Evolutionary conservation across 2,113 vertebrate genomes (phyloP), one percentile per base, ranked within the genome.

Genomic region (Platichthys stellatus): DNA sequence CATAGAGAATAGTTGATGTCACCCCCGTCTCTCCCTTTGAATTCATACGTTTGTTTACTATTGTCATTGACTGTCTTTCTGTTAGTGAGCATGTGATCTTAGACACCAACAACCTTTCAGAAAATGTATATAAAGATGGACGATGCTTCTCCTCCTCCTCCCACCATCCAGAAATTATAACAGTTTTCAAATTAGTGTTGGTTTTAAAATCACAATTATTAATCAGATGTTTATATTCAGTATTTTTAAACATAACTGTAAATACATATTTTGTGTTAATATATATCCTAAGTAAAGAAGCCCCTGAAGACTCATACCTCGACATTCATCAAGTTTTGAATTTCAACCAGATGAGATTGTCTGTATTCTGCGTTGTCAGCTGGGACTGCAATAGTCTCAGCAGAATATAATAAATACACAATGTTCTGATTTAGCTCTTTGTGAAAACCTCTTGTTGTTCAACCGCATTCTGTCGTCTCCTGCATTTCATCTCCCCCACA

Each of bases 401-500:
- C 59, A 54, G 31, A 69, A 43, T 56, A 79, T 63, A 43, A 68
- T 63, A 53, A 76, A 63, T 51, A 10, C 40, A 62, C 64, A 70
- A 3, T 2, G 1, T 24, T 24, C 2, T 23, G 59, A 69, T 38
- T 18, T n/a, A 56, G 24, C 56, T 57, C 67, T 35, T 56, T 54
- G n/a, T 23, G 65, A 74, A 74, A 35, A 38, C 24, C 13, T 49
- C 56, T 26, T 69, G 63, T 72, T 68, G 40, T 47, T 67, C n/a
- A 63, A 18, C 20, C 6, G 23, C 20, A 24, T 62, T 56, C 65
- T 56, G 18, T 58, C 63, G 62, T 68, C 38, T 59, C 28, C 5
- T 58, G 35, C n/a, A 23, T 80, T 60, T 77, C 53, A 77, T 72
- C 72, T 60, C 58, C 43, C 49, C 64, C 76, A 59, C 64, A 71